phyloP scores from a whole-genome alignment of 2,113 vertebrate species.

The Sitta europaea region DNA sequence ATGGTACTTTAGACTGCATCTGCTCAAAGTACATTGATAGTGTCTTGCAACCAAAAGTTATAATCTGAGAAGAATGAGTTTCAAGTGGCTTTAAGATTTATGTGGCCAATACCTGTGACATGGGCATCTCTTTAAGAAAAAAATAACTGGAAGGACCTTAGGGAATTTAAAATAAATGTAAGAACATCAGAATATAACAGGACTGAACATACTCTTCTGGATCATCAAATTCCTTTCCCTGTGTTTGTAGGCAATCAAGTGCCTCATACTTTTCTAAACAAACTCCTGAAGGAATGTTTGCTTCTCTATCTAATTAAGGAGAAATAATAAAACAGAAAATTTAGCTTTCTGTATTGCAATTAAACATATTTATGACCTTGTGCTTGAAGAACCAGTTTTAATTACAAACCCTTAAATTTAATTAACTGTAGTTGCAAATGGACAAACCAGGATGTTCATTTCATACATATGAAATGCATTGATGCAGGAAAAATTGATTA shows the following conservation, averaged over 20 bases:
- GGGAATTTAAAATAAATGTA: neutral
- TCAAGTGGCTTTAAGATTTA: neutral
- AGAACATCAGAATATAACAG: neutral
- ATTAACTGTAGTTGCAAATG: neutral
- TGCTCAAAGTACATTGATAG: neutral
- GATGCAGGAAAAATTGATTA: neutral
- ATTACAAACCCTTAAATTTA: neutral
- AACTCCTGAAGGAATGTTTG: neutral
- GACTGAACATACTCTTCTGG: neutral
- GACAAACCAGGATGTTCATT: neutral
- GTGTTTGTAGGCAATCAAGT: neutral
- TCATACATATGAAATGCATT: neutral
- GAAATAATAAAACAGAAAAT: neutral
- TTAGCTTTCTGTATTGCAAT: neutral
- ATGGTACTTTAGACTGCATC: rapidly evolving
- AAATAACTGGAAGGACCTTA: neutral
- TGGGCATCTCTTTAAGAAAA: neutral
- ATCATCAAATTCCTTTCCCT: neutral
- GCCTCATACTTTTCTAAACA: neutral
- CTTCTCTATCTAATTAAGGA: neutral
- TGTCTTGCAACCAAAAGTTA: neutral
- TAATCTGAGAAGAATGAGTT: neutral
- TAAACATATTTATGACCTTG: neutral
- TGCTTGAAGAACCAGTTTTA: neutral
- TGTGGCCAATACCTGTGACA: neutral